Conservation (phyloP, 2,888 invertebrate genomes). For the Drosophila hawaiiensis region DNA sequence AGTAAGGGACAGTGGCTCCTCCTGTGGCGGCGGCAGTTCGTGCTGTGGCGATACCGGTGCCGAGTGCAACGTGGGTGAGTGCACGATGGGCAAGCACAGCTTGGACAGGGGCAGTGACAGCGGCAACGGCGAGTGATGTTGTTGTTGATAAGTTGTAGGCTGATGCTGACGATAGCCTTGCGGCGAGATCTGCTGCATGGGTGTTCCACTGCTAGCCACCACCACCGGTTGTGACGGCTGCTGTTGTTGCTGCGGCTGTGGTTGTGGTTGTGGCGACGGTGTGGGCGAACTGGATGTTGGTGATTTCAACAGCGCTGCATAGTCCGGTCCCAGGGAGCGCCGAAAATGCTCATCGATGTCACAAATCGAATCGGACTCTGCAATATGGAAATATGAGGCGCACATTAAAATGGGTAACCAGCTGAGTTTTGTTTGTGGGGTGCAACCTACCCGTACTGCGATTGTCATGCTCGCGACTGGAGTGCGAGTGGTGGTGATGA, state of each 20-base stretch:
- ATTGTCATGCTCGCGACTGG: constrained; percentile 82
- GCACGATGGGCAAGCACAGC: constrained; percentile 51
- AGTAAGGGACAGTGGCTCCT: constrained; percentile 73
- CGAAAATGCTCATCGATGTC: constrained; percentile 98
- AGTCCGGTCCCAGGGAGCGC: constrained; percentile 94
- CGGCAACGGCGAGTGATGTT: constrained; percentile 53
- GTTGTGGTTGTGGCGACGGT: constrained; percentile 74
- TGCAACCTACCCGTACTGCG: constrained; percentile 77
- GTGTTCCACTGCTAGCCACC: constrained; percentile 44
- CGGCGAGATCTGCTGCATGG: constrained; percentile 72
- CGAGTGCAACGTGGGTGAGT: constrained; percentile 66
- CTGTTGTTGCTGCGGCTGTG: constrained; percentile 54
- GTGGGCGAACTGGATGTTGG: constrained; percentile 79
- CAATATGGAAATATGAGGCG: background rate
- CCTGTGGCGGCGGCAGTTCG: constrained; percentile 75
- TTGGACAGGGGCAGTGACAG: constrained; percentile 49
- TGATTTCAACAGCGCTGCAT: constrained; percentile 88
- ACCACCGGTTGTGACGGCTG: constrained; percentile 31
- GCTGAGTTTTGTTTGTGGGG: background rate
- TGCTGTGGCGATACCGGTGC: constrained; percentile 61
- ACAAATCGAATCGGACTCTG: constrained; percentile 91
- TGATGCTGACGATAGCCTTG: constrained; percentile 53
- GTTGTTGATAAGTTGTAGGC: constrained; percentile 41
- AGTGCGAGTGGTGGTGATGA: constrained; percentile 39
- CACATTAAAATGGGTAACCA: background rate